phyloP scores from a whole-genome alignment of 2,888 invertebrate species.

The Nasonia oneida region DNA sequence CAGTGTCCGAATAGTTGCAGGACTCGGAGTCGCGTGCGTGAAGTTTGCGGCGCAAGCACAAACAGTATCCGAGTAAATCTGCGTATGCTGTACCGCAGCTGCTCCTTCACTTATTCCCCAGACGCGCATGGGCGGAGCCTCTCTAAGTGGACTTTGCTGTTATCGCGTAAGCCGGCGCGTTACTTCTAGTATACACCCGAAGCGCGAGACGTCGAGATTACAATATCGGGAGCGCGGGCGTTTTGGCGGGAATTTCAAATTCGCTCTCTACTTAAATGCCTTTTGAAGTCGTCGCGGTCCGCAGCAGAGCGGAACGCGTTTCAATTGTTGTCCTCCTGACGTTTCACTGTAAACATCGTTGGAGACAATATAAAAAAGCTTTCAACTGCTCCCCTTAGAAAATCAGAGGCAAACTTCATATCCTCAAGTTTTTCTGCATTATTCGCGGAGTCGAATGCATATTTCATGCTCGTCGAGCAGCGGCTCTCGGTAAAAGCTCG shows the following conservation, averaged over 20 bases:
- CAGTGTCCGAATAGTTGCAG: conserved; percentile 30
- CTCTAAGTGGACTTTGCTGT: conserved; percentile 34
- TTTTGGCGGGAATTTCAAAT: too few species aligned
- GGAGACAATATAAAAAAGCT: background rate
- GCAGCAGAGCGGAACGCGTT: background rate
- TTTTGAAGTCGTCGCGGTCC: too few species aligned
- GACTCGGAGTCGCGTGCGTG: background rate
- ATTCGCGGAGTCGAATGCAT: background rate
- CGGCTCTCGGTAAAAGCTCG: background rate
- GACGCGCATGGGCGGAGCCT: background rate
- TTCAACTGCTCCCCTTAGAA: conserved; percentile 2
- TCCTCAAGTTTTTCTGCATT: background rate
- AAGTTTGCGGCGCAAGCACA: conserved; percentile 9
- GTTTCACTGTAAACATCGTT: too few species aligned
- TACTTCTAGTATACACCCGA: background rate
- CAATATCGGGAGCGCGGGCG: too few species aligned
- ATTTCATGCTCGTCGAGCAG: background rate
- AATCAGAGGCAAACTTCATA: background rate
- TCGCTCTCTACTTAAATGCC: too few species aligned
- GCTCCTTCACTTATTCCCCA: conserved; percentile 1
- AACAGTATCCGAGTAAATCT: background rate
- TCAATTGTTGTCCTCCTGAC: background rate
- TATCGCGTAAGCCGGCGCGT: background rate
- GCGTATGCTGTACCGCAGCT: background rate
- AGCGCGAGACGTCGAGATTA: background rate